Evolutionary conservation across 2,113 vertebrate species (phyloP).

Genomic region (Megalops atlanticus): DNA sequence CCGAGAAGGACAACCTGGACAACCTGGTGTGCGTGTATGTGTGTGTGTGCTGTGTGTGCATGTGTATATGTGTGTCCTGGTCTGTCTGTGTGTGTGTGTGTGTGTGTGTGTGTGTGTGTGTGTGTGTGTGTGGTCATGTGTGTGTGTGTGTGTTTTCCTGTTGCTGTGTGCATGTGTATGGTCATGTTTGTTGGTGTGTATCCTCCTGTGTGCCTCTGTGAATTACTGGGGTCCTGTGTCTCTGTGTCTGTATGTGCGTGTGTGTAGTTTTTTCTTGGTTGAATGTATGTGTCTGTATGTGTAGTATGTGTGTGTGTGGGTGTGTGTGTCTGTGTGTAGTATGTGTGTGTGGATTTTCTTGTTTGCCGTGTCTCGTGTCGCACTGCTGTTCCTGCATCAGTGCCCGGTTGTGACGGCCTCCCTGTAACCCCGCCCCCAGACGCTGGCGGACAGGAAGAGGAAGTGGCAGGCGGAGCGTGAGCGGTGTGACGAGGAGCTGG

Average conservation of each 20-base stretch:
- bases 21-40: background rate
- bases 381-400: background rate
- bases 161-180: too few species aligned
- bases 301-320: too few species aligned
- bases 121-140: background rate
- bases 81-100: background rate
- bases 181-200: too few species aligned
- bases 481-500: constrained; percentile 84
- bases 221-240: too few species aligned
- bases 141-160: too few species aligned
- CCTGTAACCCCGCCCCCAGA: constrained; percentile 59
- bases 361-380: too few species aligned
- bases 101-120: background rate
- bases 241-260: too few species aligned
- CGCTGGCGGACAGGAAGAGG: constrained; percentile 84
- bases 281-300: too few species aligned
- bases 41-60: constrained; percentile 13
- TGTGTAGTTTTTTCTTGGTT: too few species aligned
- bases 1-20: constrained; percentile 84
- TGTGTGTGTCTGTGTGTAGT: too few species aligned
- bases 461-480: constrained; percentile 83
- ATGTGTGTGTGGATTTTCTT: too few species aligned
- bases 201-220: too few species aligned
- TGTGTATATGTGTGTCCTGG: background rate
- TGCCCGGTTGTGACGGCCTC: background rate